Evolutionary conservation across 1,140 invertebrate genomes (phyloP).

Genomic region (Copidosoma floridanum): DNA sequence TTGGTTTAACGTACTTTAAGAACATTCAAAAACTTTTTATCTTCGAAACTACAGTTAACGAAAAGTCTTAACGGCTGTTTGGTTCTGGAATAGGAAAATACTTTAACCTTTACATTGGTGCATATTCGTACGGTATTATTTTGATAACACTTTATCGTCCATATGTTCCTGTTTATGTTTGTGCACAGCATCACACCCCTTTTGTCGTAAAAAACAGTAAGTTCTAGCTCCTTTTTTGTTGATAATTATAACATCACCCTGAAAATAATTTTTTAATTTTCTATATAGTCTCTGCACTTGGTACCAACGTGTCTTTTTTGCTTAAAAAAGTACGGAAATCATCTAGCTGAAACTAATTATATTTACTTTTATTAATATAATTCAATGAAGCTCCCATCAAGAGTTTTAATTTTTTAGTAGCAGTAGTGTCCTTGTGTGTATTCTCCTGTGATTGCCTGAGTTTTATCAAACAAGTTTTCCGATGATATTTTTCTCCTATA

Average conservation of each 20-base stretch:
- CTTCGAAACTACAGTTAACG: no score
- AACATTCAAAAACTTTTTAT: constrained; percentile 2
- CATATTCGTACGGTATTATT: background rate
- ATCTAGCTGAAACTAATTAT: background rate
- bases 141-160: background rate
- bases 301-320: background rate
- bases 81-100: no score
- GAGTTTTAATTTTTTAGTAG: background rate
- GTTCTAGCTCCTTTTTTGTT: background rate
- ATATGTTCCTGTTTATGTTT: background rate
- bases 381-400: background rate
- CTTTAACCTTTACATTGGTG: background rate
- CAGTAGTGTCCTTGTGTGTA: background rate
- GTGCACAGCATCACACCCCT: background rate
- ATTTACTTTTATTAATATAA: background rate
- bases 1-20: background rate
- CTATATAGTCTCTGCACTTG: background rate
- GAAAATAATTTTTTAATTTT: background rate
- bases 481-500: background rate
- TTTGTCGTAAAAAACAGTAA: background rate
- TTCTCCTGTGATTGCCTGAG: background rate
- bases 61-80: no score
- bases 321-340: background rate
- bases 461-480: background rate
- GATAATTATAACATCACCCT: background rate